These are phyloP conservation scores for Oceanodroma tethys DNA, from an alignment of 2,113 vertebrate species.

Conservation along the genomic window DNA sequence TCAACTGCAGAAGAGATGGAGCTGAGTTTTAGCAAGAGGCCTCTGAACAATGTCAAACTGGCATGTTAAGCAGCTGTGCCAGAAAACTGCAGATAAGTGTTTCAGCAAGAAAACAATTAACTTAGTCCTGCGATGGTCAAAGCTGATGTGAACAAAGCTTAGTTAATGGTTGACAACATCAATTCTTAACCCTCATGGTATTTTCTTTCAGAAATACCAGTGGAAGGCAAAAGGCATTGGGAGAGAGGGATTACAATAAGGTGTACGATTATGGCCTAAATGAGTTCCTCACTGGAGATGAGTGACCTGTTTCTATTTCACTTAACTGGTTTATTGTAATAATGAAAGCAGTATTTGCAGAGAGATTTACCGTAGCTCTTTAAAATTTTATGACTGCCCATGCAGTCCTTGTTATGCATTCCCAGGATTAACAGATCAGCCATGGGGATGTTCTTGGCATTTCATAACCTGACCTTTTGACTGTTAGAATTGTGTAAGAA, in stretches of 20 bases:
- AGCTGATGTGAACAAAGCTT: background rate
- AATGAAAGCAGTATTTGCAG: background rate
- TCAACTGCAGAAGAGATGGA: background rate
- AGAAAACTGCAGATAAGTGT: background rate
- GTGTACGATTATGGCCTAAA: background rate
- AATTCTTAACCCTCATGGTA: background rate
- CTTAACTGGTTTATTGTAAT: background rate
- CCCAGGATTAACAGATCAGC: background rate
- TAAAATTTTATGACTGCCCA: constrained; percentile 50
- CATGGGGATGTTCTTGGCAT: constrained; percentile 4
- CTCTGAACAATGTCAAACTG: background rate
- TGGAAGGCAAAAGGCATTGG: background rate
- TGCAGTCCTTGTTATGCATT: background rate
- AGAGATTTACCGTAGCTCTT: constrained; percentile 31
- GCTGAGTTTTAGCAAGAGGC: background rate
- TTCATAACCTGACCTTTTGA: constrained; percentile 28
- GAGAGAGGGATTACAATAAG: background rate
- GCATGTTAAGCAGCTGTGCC: background rate
- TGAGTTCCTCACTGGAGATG: background rate
- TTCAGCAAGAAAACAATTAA: background rate
- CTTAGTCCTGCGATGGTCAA: background rate
- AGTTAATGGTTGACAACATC: background rate
- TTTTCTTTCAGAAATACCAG: background rate
- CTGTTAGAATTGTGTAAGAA: constrained; percentile 28
- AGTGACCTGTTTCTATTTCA: background rate